Evolutionary conservation across 2,797 vertebrate genomes (phyloP), one percentile per base, ranked within the genome.

Genomic region (Serranus cabrilla): DNA sequence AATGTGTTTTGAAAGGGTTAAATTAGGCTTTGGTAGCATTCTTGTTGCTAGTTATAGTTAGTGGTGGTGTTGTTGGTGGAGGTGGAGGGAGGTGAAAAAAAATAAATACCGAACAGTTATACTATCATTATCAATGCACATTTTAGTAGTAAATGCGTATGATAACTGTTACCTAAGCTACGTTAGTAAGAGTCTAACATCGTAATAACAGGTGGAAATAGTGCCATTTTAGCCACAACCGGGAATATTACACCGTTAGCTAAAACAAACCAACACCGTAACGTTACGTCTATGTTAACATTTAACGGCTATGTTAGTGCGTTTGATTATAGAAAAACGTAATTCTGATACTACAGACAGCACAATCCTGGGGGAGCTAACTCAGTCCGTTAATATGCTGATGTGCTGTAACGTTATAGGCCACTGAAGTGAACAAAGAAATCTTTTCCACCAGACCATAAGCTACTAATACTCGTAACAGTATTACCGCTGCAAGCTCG

Each of bases 351-450:
- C 11, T 21, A 37, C 55, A 59, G 51, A 72, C 34, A 67, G 52
- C 65, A 39, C 59, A 71, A 62, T 40, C 59, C 79, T 54, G 8
- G 54, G 47, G 59, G 23, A 37, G 66, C 60, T 61, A 71, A 81
- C 63, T 82, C 77, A 1, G 43, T 40, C 68, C 59, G 55, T 52
- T 78, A 50, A 78, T 84, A 85, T 91, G 91, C 91, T 90, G 91
- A 89, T 90, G 76, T 71, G 57, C 68, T 65, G 67, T 74, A 92
- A 87, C 84, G 76, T 77, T 85, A 72, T 46, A 76, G 51, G 61
- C 77, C 39, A 71, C 1, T 90, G 91, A 92, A 94, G 75, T 93
- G 94, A 95, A 96, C 96, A 97, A 97, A 96, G 94, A 94, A 90
- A 87, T 88, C 46, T 91, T 92, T 93, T 89, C 84, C 88, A 64